Percentiles rank a stretch among this genome's conserved stretches.
Conservation (phyloP, 2,113 vertebrate genomes). For the Nanorana parkeri region DNA sequence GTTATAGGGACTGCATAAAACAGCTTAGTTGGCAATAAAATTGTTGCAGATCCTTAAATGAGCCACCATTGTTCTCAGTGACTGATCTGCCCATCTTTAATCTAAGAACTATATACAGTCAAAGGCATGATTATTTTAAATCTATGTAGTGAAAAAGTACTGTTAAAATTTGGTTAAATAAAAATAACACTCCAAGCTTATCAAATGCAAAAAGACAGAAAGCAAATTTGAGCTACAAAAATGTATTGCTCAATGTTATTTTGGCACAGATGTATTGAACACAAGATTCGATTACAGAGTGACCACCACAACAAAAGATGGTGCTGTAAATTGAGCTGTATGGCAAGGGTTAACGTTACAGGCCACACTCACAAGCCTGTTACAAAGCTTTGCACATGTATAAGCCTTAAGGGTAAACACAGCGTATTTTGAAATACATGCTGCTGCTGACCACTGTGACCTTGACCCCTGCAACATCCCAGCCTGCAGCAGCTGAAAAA, state of each 20-base stretch:
- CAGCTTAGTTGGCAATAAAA: too few relatives aligned
- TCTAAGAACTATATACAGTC: too few relatives aligned
- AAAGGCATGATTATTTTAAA: too few relatives aligned
- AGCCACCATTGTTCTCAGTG: too few relatives aligned
- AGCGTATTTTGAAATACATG: constrained; percentile 58
- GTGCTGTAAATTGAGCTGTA: constrained; percentile 13
- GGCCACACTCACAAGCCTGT: constrained; percentile 51
- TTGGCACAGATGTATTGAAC: constrained; percentile 30
- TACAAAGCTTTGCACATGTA: constrained; percentile 41
- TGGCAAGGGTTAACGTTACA: constrained; percentile 23
- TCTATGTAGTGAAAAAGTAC: too few relatives aligned
- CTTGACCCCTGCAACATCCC: constrained; percentile 62
- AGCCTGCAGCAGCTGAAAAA: constrained; percentile 61
- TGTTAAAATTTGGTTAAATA: too few relatives aligned
- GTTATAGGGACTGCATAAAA: too few relatives aligned
- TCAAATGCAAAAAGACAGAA: too few relatives aligned
- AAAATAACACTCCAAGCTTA: too few relatives aligned
- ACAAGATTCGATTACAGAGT: constrained; percentile 23
- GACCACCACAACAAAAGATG: constrained; percentile 12
- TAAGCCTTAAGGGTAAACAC: constrained; percentile 53
- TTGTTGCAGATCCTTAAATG: too few relatives aligned
- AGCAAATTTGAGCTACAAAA: not conserved
- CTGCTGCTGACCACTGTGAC: constrained; percentile 57
- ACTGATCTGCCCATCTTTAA: too few relatives aligned
- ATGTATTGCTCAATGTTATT: not conserved